Evolutionary conservation across 2,797 vertebrate species (phyloP), one percentile per base, ranked within the genome.

Genomic region (Buphagus erythrorhynchus): DNA sequence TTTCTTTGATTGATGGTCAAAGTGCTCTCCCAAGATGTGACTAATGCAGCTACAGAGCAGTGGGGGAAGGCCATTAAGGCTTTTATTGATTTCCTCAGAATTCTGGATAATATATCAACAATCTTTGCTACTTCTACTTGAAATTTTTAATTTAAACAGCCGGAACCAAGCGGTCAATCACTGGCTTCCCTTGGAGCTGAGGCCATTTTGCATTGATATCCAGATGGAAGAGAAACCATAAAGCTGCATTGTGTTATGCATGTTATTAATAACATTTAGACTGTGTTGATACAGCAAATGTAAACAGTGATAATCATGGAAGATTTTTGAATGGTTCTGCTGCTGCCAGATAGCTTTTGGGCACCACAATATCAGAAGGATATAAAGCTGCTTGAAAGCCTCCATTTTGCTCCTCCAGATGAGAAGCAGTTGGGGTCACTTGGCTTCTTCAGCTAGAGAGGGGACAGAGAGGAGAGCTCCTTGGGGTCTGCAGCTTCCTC

Each of bases 81-180:
- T 69, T 84, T 13, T 78, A 96, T 94, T 83, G 92, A 97, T 95
- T 95, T 93, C 55, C 46, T 79, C 67, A 69, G 66, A 93, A 84
- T 88, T 81, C 66, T 81, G 40, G 62, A 73, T 75, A 62, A 92
- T 81, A 77, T 31, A 94, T 95, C 82, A 96, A 75, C 90, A 84
- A 67, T 88, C 78, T 90, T 54, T 4, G 8, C 65, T 93, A 88
- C 79, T 69, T 95, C 59, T 69, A 75, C 58, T 81, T 86, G 51
- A 93, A 95, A 81, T 58, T 80, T 91, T 86, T 90, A 78, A 90
- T 93, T 97, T 88, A 93, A 95, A 81, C 93, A 91, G 86, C 62
- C 2, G 4, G 69, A 90, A 93, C 13, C 28, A 76, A 81, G 45
- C 51, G 91, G 79, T 92, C 58, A 90, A 67, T 94, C 69, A 86